Evolutionary conservation across 2,113 vertebrate genomes (phyloP).

Genomic region (Hemiscyllium ocellatum): DNA sequence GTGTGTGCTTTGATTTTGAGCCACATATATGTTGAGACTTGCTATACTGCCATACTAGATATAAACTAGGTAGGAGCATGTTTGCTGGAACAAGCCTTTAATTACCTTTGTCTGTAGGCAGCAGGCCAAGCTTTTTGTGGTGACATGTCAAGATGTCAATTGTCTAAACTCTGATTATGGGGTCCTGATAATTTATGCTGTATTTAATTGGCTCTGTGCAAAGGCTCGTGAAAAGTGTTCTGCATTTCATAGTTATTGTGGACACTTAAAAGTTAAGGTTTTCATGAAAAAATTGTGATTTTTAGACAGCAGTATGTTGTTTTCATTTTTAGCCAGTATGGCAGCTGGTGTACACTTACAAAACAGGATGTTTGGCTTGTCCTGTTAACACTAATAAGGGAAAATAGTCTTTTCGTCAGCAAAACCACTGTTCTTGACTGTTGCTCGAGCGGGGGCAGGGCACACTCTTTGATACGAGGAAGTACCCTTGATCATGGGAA

Average conservation of each 20-base stretch:
- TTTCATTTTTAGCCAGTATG: background rate
- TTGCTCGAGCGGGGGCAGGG: background rate
- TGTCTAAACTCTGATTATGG: background rate
- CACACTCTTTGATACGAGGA: background rate
- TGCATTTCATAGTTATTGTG: background rate
- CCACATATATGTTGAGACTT: background rate
- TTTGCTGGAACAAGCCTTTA: background rate
- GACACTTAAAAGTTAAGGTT: background rate
- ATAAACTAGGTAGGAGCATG: background rate
- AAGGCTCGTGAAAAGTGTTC: background rate
- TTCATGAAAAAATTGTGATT: background rate
- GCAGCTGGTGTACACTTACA: background rate
- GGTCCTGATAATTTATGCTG: background rate
- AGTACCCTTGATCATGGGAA: background rate
- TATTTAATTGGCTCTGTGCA: background rate
- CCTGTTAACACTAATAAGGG: background rate
- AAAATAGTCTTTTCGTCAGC: background rate
- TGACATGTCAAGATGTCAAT: background rate
- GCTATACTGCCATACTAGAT: background rate
- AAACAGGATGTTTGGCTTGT: constrained; percentile 24
- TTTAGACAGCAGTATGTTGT: too few relatives aligned
- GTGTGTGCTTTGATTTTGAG: background rate
- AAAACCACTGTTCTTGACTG: background rate
- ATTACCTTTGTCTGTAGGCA: background rate
- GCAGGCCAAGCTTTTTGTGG: background rate